Conservation (phyloP, 2,113 vertebrate genomes). For the Propithecus coquereli region DNA sequence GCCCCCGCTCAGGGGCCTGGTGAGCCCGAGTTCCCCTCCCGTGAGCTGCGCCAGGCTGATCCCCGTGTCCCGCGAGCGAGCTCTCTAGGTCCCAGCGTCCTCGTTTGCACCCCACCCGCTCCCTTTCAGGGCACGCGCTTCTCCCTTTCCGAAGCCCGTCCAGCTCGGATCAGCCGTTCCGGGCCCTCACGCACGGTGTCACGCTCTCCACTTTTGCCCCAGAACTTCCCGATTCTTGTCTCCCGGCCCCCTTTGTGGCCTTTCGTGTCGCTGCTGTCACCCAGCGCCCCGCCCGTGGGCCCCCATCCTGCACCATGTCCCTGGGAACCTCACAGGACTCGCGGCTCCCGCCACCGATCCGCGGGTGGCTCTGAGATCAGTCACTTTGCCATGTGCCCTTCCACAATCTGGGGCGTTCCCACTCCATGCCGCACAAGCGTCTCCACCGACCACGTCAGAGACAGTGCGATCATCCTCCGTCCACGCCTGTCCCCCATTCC, state of each 20-base stretch:
- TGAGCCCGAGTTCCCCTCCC: not conserved
- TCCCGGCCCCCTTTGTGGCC: no score
- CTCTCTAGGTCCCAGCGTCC: not conserved
- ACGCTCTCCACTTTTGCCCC: not conserved
- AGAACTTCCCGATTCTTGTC: not conserved
- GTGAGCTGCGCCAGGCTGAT: no score
- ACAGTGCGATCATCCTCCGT: rapidly evolving
- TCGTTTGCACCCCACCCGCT: rapidly evolving
- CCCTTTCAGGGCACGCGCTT: not conserved
- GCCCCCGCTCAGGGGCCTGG: no score
- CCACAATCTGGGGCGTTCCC: not conserved
- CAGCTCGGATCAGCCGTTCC: not conserved
- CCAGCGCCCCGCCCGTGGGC: not conserved
- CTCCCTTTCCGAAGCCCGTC: not conserved
- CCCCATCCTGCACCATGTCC: not conserved
- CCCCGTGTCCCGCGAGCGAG: rapidly evolving
- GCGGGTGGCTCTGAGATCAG: not conserved
- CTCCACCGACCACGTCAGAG: not conserved
- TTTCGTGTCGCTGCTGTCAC: not conserved
- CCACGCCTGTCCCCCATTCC: rapidly evolving
- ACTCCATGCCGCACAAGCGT: not conserved
- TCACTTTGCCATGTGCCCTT: not conserved
- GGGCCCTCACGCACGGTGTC: not conserved
- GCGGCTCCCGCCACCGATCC: not conserved
- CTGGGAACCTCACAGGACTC: not conserved